Conservation (phyloP, 2,113 vertebrate genomes). For the Urocolius indicus region DNA sequence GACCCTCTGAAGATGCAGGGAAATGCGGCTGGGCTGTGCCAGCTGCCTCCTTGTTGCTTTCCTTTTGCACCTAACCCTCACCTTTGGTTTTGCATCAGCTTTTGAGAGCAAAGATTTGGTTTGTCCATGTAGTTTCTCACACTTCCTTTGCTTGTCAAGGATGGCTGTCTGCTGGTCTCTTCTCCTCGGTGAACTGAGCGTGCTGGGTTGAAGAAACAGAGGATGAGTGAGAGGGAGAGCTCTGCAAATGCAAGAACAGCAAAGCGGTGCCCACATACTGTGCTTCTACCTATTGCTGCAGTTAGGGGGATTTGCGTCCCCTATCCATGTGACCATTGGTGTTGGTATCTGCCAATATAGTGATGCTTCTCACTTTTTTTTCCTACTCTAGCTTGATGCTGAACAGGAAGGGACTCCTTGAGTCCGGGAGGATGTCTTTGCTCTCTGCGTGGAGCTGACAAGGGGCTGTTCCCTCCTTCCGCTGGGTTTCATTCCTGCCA, state of each 20-base stretch:
- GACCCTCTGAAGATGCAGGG: background rate
- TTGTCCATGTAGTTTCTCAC: background rate
- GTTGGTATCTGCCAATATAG: rapidly evolving
- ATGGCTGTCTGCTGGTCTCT: background rate
- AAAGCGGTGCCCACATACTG: background rate
- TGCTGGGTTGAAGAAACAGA: background rate
- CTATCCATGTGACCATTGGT: rapidly evolving
- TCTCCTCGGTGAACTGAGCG: rapidly evolving
- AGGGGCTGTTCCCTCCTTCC: background rate
- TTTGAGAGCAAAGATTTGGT: background rate
- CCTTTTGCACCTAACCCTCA: background rate
- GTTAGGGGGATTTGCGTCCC: background rate
- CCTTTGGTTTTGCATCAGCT: background rate
- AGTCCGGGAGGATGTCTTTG: too few species aligned
- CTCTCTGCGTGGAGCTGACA: rapidly evolving
- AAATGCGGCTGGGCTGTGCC: background rate
- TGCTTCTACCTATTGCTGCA: rapidly evolving
- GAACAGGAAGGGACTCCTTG: background rate
- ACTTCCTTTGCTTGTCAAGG: background rate
- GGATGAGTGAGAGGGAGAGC: rapidly evolving
- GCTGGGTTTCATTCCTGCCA: background rate
- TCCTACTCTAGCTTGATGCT: background rate
- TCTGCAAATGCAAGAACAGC: background rate
- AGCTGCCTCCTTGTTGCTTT: background rate
- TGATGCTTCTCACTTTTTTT: background rate